These are phyloP conservation scores for Hemichromis elongatus DNA, from an alignment of 2,113 vertebrate species.

Conservation along the genomic window DNA sequence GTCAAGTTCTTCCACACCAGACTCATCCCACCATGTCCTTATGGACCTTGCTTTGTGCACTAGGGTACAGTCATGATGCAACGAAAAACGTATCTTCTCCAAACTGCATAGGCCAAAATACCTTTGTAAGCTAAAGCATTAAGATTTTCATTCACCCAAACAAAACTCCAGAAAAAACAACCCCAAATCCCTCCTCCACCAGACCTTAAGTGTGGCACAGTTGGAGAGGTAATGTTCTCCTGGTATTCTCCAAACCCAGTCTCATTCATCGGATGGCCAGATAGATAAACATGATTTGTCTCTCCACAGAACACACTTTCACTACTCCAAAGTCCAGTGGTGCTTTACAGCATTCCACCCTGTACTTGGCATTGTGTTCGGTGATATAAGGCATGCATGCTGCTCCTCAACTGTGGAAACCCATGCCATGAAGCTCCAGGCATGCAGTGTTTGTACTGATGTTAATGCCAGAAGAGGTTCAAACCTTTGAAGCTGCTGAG, in stretches of 20 bases:
- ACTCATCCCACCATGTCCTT: neutral
- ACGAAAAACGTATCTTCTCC: neutral
- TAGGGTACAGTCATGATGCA: accelerated
- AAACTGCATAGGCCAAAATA: neutral
- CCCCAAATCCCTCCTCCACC: accelerated
- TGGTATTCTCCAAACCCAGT: neutral
- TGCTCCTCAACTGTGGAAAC: neutral
- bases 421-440: neutral
- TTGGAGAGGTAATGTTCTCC: neutral
- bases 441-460: neutral
- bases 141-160: neutral
- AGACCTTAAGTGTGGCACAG: neutral
- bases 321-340: neutral
- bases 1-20: neutral
- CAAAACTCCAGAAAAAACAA: neutral
- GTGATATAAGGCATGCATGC: neutral
- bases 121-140: neutral
- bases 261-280: neutral
- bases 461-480: neutral
- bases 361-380: neutral
- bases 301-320: neutral
- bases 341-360: neutral
- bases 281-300: neutral
- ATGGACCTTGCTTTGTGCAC: neutral
- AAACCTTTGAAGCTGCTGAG: neutral